phyloP scores from a whole-genome alignment of 2,888 invertebrate genomes.

The Hypsopygia costalis region DNA sequence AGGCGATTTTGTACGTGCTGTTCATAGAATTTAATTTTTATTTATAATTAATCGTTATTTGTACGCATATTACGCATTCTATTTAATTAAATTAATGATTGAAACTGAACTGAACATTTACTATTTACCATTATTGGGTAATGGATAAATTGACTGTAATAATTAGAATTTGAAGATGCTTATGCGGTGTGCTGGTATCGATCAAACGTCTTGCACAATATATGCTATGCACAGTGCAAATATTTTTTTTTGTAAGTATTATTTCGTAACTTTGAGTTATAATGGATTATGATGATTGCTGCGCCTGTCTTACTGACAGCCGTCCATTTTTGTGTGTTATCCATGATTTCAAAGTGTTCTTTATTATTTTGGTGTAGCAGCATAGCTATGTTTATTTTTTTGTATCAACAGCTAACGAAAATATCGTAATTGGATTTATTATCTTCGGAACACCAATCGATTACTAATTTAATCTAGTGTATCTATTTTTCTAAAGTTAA shows the following conservation, averaged over 20 bases:
- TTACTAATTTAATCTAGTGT: slow-evolving; percentile 19
- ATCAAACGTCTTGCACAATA: slow-evolving; percentile 48
- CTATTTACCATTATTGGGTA: neutral
- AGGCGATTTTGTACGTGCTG: slow-evolving; percentile 41
- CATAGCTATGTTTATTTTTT: slow-evolving; percentile 16
- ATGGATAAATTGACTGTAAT: slow-evolving; percentile 8
- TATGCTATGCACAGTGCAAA: slow-evolving; percentile 44
- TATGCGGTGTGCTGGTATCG: slow-evolving; percentile 26
- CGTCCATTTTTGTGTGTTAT: slow-evolving; percentile 31
- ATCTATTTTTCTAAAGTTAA: slow-evolving; percentile 14
- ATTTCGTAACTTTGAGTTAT: slow-evolving; percentile 13
- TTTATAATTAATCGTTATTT: slow-evolving; percentile 27
- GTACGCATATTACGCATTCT: slow-evolving; percentile 31
- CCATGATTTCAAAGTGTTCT: slow-evolving; percentile 31
- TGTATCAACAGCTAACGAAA: slow-evolving; percentile 12
- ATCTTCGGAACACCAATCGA: slow-evolving; percentile 24
- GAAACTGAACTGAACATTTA: slow-evolving; percentile 7
- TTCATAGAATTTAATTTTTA: slow-evolving; percentile 37
- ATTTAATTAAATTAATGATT: slow-evolving; percentile 19
- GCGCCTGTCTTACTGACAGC: slow-evolving; percentile 30
- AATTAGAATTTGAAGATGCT: slow-evolving; percentile 15
- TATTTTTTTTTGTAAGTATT: slow-evolving; percentile 31
- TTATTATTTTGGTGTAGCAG: slow-evolving; percentile 9
- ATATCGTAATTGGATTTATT: slow-evolving; percentile 5
- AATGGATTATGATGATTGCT: slow-evolving; percentile 15